phyloP scores from a whole-genome alignment of 2,797 vertebrate species.

The Pseudotriccus pelzelni region DNA sequence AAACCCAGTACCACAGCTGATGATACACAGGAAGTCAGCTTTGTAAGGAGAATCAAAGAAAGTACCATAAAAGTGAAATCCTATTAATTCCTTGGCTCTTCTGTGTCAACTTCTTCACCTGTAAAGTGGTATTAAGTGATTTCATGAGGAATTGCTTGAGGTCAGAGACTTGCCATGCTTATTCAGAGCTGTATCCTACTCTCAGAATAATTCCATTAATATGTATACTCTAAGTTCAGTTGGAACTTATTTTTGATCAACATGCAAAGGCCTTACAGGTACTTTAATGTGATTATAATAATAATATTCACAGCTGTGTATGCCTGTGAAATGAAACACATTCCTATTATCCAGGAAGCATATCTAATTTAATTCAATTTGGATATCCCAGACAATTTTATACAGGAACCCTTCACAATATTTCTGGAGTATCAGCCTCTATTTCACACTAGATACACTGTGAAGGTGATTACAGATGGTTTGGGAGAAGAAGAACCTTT shows the following conservation, averaged over 20 bases:
- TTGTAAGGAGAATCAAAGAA: conserved; percentile 4
- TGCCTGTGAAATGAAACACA: background rate
- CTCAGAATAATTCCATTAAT: conserved; percentile 35
- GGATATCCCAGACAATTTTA: background rate
- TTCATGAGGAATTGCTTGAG: background rate
- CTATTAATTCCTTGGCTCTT: conserved; percentile 8
- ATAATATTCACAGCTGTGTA: background rate
- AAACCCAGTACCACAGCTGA: background rate
- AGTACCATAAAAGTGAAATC: background rate
- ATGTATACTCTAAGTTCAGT: background rate
- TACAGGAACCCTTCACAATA: background rate
- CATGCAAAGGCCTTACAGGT: background rate
- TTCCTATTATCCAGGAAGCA: background rate
- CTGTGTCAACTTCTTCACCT: conserved; percentile 27
- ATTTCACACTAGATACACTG: background rate
- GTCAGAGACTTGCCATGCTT: conserved; percentile 13
- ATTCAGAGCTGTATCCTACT: conserved; percentile 5
- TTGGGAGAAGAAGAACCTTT: background rate
- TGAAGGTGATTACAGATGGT: background rate
- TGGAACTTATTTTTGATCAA: conserved; percentile 38
- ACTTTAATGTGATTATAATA: conserved; percentile 11
- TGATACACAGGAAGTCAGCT: background rate
- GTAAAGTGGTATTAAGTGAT: conserved; percentile 36
- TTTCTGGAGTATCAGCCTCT: background rate
- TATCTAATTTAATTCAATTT: conserved; percentile 5